Evolutionary conservation across 1,140 invertebrate species (phyloP).

Genomic region (Latrodectus geometricus): DNA sequence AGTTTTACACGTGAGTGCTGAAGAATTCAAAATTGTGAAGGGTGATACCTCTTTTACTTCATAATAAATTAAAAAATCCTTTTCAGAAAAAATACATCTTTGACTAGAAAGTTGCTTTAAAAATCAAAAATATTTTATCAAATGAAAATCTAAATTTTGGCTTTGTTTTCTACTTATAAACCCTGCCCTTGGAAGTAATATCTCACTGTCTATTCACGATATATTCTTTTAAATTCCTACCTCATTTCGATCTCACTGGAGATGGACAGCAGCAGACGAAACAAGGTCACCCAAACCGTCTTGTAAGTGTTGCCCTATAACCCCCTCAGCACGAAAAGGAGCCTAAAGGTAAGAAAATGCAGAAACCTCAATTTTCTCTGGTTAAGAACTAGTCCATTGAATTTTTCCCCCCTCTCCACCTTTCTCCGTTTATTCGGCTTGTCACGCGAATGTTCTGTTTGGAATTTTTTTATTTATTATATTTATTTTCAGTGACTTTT

Average conservation of each 20-base stretch:
- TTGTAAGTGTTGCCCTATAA: conserved; percentile 42
- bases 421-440: conserved; percentile 6
- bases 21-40: too few species aligned
- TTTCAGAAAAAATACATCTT: too few species aligned
- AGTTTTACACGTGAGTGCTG: too few species aligned
- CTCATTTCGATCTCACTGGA: conserved; percentile 12
- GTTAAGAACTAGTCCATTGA: conserved; percentile 43
- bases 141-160: too few species aligned
- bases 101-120: too few species aligned
- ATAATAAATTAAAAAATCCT: too few species aligned
- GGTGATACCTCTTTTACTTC: too few species aligned
- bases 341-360: conserved; percentile 48
- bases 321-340: conserved; percentile 32
- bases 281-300: conserved; percentile 45
- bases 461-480: not conserved
- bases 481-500: not conserved
- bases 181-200: conserved; percentile 23
- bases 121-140: too few species aligned
- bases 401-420: conserved; percentile 1
- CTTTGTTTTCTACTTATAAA: conserved; percentile 9
- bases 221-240: not conserved
- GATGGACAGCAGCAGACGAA: conserved; percentile 1
- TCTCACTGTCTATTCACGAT: not conserved
- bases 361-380: conserved; percentile 48
- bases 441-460: conserved; percentile 24